Evolutionary conservation across 2,797 vertebrate genomes (phyloP).

Genomic region (Pogonophryne albipinna): DNA sequence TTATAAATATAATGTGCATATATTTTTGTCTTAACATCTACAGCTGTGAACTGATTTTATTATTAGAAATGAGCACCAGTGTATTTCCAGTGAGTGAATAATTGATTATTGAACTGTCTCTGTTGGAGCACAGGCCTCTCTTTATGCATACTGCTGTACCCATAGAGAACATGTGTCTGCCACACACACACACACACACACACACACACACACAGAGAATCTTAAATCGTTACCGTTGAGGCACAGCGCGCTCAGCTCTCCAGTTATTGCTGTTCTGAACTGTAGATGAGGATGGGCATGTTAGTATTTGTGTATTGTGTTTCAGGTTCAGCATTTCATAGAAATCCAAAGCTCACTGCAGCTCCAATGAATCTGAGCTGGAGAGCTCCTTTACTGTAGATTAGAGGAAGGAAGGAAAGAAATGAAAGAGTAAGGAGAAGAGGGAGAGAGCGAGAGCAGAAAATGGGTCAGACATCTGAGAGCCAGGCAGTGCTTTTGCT

Average conservation of each 20-base stretch:
- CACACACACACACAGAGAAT: conserved; percentile 25
- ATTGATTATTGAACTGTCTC: conserved; percentile 65
- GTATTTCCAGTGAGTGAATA: conserved; percentile 59
- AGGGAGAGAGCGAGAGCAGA: conserved; percentile 50
- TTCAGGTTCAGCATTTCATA: neutral
- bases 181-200: conserved; percentile 7
- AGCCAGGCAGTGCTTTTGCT: conserved; percentile 65
- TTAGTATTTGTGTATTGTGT: conserved; percentile 8
- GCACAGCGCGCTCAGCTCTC: neutral
- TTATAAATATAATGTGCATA: neutral
- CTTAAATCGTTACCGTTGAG: conserved; percentile 18
- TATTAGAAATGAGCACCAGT: conserved; percentile 37
- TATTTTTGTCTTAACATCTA: conserved; percentile 4
- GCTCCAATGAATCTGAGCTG: conserved; percentile 40
- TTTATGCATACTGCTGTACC: conserved; percentile 49
- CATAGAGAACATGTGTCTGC: conserved; percentile 33
- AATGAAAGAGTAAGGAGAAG: conserved; percentile 31
- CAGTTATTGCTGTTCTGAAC: neutral
- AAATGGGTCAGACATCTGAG: conserved; percentile 83
- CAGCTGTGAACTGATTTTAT: conserved; percentile 31
- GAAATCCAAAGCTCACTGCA: conserved; percentile 14
- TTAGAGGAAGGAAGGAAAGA: conserved; percentile 53
- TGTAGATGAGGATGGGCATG: neutral
- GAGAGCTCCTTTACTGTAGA: conserved; percentile 51
- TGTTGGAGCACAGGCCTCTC: conserved; percentile 47